A percentile compares a stretch with the other conserved stretches of the same genome.
phyloP scores from a whole-genome alignment of 2,797 vertebrate genomes.

The Siniperca undulata region DNA sequence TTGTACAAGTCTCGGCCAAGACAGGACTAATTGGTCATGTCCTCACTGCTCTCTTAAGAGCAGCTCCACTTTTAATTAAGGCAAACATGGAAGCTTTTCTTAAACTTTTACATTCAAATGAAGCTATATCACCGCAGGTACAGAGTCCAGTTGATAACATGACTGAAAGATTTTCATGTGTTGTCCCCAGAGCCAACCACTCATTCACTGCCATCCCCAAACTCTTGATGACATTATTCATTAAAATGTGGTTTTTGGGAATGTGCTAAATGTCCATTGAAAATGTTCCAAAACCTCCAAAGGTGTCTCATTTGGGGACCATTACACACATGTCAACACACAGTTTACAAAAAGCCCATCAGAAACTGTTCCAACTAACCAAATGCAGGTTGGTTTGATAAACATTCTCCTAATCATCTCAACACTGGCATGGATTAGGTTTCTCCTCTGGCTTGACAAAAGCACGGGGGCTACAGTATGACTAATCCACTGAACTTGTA shows the following conservation, averaged over 20 bases:
- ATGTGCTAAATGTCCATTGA: slow-evolving; percentile 62
- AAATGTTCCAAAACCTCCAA: slow-evolving; percentile 56
- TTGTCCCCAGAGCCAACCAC: slow-evolving; percentile 1
- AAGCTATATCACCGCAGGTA: not conserved
- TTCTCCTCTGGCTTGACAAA: slow-evolving; percentile 82
- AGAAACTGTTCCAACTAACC: slow-evolving; percentile 75
- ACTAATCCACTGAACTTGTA: slow-evolving; percentile 87
- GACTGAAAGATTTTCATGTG: not conserved
- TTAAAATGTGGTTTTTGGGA: slow-evolving; percentile 44
- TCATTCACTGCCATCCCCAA: slow-evolving; percentile 17
- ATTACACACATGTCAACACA: slow-evolving; percentile 69
- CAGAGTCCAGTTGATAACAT: not conserved
- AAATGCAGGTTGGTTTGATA: slow-evolving; percentile 75
- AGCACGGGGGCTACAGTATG: slow-evolving; percentile 82
- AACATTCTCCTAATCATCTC: slow-evolving; percentile 83
- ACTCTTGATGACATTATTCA: slow-evolving; percentile 37
- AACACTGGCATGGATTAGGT: slow-evolving; percentile 79
- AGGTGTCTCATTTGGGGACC: slow-evolving; percentile 71
- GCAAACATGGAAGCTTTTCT: not conserved
- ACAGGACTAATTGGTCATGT: not conserved
- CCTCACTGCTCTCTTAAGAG: not conserved
- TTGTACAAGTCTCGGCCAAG: not conserved
- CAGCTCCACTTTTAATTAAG: not conserved
- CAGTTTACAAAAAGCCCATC: slow-evolving; percentile 77
- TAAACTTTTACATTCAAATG: not conserved